These are phyloP conservation scores for Fukomys damarensis DNA, from an alignment of 2,113 vertebrate genomes.

Conservation along the genomic window DNA sequence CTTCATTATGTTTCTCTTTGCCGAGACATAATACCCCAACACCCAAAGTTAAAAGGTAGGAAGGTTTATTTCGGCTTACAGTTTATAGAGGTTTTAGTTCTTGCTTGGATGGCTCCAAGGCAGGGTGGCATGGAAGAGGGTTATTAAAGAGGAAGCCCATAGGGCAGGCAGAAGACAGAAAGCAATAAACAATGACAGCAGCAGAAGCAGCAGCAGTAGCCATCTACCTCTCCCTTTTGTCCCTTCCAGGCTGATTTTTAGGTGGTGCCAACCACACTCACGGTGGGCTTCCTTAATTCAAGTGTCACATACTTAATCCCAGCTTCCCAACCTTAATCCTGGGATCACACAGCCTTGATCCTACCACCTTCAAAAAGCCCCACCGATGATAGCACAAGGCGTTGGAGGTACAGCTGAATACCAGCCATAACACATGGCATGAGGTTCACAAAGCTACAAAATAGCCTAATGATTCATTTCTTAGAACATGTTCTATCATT, in stretches of 20 bases:
- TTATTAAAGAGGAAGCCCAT: not conserved
- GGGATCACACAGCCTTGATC: not conserved
- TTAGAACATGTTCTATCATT: not conserved
- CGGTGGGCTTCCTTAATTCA: not conserved
- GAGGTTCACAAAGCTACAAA: not conserved
- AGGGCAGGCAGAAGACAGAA: not conserved
- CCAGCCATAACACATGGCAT: not conserved
- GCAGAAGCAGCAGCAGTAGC: not conserved
- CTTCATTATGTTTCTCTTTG: not conserved
- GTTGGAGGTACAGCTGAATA: not conserved
- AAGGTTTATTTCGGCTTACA: not conserved
- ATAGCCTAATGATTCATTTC: not conserved
- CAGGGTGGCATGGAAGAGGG: not conserved
- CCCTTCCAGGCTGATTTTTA: not conserved
- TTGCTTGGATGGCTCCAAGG: not conserved
- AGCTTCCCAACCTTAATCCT: not conserved
- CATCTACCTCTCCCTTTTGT: not conserved
- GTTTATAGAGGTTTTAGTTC: not conserved
- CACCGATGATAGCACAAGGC: not conserved
- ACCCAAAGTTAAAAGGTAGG: not conserved
- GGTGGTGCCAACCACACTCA: not conserved
- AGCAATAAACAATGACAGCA: not conserved
- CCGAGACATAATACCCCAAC: not conserved
- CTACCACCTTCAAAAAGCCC: not conserved
- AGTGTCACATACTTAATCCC: not conserved